phyloP scores from a whole-genome alignment of 2,797 vertebrate genomes.

The Malacoctenus gilli region DNA sequence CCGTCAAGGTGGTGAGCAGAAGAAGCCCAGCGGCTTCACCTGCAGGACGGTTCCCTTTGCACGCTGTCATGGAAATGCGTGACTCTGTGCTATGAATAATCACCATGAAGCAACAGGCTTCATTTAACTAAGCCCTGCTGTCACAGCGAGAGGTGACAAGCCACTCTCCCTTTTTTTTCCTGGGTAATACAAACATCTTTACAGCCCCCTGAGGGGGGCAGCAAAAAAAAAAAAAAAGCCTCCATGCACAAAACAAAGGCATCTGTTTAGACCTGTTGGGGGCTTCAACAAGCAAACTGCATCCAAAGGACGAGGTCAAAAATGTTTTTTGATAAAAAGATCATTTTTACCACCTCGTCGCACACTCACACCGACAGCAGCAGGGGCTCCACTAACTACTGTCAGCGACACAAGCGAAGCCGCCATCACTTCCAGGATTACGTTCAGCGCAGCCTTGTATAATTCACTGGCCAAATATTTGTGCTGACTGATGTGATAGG shows the following conservation, averaged over 20 bases:
- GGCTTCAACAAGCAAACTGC: neutral
- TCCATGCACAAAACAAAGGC: slow-evolving; percentile 14
- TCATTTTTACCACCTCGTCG: neutral
- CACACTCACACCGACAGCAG: neutral
- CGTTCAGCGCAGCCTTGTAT: slow-evolving; percentile 50
- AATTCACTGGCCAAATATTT: slow-evolving; percentile 85
- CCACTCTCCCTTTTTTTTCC: slow-evolving; percentile 69
- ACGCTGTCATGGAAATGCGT: slow-evolving; percentile 66
- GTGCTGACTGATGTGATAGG: slow-evolving; percentile 80
- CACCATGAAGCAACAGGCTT: slow-evolving; percentile 54
- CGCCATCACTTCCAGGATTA: slow-evolving; percentile 30
- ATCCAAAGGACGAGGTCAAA: too few relatives aligned
- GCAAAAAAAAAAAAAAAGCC: slow-evolving; percentile 23
- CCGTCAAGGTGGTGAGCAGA: slow-evolving; percentile 21
- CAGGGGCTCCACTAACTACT: neutral
- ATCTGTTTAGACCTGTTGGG: slow-evolving; percentile 33
- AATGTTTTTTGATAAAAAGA: neutral
- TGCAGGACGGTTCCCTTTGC: slow-evolving; percentile 53
- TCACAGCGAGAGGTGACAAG: slow-evolving; percentile 61
- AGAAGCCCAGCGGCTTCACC: slow-evolving; percentile 49
- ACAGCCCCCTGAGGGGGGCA: slow-evolving; percentile 25
- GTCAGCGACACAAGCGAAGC: neutral
- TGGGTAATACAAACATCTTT: slow-evolving; percentile 53
- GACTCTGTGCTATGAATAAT: slow-evolving; percentile 69
- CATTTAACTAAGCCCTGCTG: slow-evolving; percentile 64